Conservation (phyloP, 2,797 vertebrate species). For the Manis javanica region DNA sequence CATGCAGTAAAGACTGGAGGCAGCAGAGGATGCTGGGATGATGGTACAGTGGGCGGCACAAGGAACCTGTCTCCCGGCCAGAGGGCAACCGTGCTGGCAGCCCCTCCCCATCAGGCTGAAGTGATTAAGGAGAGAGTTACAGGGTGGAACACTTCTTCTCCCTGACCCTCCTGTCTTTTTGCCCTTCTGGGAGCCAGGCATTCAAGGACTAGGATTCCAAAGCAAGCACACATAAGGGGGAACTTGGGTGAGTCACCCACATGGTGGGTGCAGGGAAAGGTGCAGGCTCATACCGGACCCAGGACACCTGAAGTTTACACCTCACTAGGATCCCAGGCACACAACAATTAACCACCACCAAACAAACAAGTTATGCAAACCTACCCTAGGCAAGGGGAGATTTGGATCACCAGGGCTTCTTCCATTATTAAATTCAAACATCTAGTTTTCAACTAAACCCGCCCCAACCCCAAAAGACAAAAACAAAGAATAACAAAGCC, state of each 20-base stretch:
- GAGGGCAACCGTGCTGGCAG: background rate
- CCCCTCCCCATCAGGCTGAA: background rate
- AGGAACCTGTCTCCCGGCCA: background rate
- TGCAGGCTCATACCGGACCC: background rate
- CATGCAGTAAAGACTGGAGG: background rate
- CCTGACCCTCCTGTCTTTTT: too few species aligned
- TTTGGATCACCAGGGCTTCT: background rate
- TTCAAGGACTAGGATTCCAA: background rate
- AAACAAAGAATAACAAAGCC: background rate
- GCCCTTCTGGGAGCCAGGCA: background rate
- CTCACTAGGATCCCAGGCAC: background rate
- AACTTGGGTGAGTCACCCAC: background rate
- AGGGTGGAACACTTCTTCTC: background rate
- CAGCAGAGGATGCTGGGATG: background rate
- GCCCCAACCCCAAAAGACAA: too few species aligned
- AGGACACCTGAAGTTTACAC: background rate
- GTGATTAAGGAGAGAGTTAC: background rate
- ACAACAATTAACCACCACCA: background rate
- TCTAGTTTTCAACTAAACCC: background rate
- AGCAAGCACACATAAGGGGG: background rate
- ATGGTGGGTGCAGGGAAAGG: background rate
- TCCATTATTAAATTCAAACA: background rate
- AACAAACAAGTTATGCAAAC: background rate
- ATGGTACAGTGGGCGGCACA: background rate
- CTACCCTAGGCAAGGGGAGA: background rate